Conservation (phyloP, 2,888 invertebrate species). For the Rhimphoctona megacephalus region DNA sequence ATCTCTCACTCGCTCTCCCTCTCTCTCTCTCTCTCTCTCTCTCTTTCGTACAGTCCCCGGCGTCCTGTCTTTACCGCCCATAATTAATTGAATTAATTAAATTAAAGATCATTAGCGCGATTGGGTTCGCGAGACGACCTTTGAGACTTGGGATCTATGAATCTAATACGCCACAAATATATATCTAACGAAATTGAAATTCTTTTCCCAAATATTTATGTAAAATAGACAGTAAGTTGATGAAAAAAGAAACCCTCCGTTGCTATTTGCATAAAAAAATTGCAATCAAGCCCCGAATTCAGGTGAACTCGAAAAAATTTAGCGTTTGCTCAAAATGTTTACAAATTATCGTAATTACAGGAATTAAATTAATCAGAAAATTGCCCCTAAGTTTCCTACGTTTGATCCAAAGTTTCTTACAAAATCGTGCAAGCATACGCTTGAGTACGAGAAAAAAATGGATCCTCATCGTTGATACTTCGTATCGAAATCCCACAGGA, state of each 20-base stretch:
- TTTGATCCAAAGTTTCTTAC: background rate
- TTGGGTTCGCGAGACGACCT: slow-evolving; percentile 56
- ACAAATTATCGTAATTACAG: too few species aligned
- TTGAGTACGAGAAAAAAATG: slow-evolving; percentile 26
- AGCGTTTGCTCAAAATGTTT: too few species aligned
- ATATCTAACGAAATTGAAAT: background rate
- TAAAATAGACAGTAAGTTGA: background rate
- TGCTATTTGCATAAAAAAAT: too few species aligned
- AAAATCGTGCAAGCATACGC: background rate
- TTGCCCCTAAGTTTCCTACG: too few species aligned
- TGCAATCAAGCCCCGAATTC: too few species aligned
- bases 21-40: background rate
- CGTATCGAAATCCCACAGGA: slow-evolving; percentile 64
- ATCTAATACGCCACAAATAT: background rate
- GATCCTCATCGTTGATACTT: slow-evolving; percentile 28
- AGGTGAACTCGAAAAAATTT: too few species aligned
- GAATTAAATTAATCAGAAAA: too few species aligned
- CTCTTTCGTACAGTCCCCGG: slow-evolving; percentile 2
- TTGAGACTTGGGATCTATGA: slow-evolving; percentile 2
- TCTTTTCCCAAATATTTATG: background rate
- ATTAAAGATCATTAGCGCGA: slow-evolving; percentile 66
- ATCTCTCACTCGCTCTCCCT: background rate
- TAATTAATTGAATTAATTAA: slow-evolving; percentile 69
- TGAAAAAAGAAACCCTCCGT: background rate
- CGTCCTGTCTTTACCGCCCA: slow-evolving; percentile 32